These are phyloP conservation scores for Ruditapes philippinarum DNA, from an alignment of 1,140 invertebrate genomes.

Conservation along the genomic window DNA sequence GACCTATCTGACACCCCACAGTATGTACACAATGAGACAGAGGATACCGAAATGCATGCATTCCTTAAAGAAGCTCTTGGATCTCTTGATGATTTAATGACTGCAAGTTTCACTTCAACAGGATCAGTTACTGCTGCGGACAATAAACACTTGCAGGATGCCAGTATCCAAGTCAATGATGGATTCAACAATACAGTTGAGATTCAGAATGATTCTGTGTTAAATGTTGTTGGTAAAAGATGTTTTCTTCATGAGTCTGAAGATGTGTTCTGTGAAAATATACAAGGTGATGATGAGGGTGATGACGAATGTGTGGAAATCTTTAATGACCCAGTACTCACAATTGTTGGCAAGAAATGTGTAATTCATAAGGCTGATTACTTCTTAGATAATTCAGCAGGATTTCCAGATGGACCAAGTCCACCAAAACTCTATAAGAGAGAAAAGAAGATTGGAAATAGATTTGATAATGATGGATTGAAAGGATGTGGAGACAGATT, in stretches of 20 bases:
- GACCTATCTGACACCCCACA: slow-evolving; percentile 67
- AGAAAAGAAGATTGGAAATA: neutral
- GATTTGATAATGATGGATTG: neutral
- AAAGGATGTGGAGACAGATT: neutral
- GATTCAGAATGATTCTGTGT: slow-evolving; percentile 38
- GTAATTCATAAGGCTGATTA: slow-evolving; percentile 6
- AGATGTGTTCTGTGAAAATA: neutral
- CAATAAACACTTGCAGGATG: neutral
- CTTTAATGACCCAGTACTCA: slow-evolving; percentile 30
- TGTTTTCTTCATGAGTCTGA: slow-evolving; percentile 47
- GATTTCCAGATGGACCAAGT: neutral
- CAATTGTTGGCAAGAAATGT: slow-evolving; percentile 42
- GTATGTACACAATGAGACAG: slow-evolving; percentile 51
- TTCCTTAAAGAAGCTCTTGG: slow-evolving; percentile 72
- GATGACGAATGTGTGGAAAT: slow-evolving; percentile 35
- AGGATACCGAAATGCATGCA: slow-evolving; percentile 60
- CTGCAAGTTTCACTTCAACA: neutral
- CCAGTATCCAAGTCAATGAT: neutral
- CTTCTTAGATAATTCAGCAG: neutral
- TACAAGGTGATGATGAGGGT: neutral
- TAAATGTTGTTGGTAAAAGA: slow-evolving; percentile 47
- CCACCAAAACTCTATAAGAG: neutral
- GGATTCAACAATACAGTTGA: slow-evolving; percentile 6
- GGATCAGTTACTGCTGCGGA: neutral
- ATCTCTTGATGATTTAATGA: slow-evolving; percentile 69